Base-by-base conservation (phyloP, 1,140 invertebrate species). In the Drosophila serrata region DNA sequence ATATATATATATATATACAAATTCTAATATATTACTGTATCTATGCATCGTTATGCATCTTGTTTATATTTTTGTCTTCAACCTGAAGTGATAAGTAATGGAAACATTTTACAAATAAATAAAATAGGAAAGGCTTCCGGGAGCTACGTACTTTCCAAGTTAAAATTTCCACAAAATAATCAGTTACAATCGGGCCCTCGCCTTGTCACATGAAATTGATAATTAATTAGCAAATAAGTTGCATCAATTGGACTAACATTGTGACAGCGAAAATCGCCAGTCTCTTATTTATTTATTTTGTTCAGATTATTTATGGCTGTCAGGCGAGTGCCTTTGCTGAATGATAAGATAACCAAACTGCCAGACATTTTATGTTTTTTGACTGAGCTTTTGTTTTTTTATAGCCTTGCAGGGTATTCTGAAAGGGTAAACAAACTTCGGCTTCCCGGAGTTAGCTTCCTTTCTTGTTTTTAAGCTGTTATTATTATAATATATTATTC, bases 201-300 rank as follows among this genome's bases (percentile, higher is more conserved):
- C 31, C 12, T 22, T 73, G 39, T 73, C 70, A 61, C 33, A 73
- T 49, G 35, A 55, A 64, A 75, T 75, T 57, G 51, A 57, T 75
- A 75, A 75, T 75, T 75, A 75, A 75, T 75, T 75, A 75, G 59
- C 59, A 75, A 75, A 75, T 75, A 75, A 75, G 59, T 57, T 39
- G 73, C 70, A 75, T 75, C 73, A 75, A 72, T 70, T 48, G 68
- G 42, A 48, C 68, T 72, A 72, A 70, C 42, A 59, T 43, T 31
- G 42, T 42, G 61, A 61, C 67, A 58, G 43, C 6, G n/a, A 19
- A 53, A 64, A 64, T 39, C 39, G 59, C 60, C 31, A 35, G 51
- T 35, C 51, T 24, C n/a, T 31, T 8, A 40, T 49, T 40, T 51
- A 65, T 65, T 75, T 75, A 48, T 49, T 64, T 75, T 33, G 27